Base-by-base conservation (phyloP, 2,113 vertebrate genomes). In the Lophochroa leadbeateri region DNA sequence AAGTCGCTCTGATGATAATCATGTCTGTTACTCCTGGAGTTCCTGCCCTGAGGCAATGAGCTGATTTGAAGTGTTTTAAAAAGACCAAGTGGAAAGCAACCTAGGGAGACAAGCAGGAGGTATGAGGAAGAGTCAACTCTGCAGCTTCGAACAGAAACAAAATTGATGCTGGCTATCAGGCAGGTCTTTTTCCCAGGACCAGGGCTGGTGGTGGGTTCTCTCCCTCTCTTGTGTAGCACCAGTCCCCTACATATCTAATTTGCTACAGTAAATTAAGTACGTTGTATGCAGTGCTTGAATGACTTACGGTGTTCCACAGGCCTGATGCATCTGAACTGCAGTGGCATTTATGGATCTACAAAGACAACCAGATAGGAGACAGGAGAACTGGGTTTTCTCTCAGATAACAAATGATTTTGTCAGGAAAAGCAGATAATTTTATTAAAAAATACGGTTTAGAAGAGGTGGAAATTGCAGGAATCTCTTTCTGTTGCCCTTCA, bases 231-330 rank as follows among this genome's bases (percentile, higher is more conserved):
- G 25, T 37, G 41, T 18, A 76, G 25, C 57, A 19, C 25, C 14
- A 4, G 33, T 21, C 6, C 17, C 24, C 47, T 11, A 2, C 47
- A 13, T 13, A n/a, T 0, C 27, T 67, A 24, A 6, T 46, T 28
- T 55, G 23, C 39, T 58, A 41, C 7, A 0, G 9, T 44, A 65
- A 77, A 88, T 52, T n/a, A 46, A n/a, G 10, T 19, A 0, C 4
- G 19, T 28, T 29, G 6, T 19, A 17, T 1, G 9, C 57, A 39
- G 7, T 24, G 46, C 43, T 57, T 49, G 49, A n/a, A 28, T 27
- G 43, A 47, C 29, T 23, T 25, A 9, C 6, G 31, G 5, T 12
- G 7, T 46, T 46, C 52, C 61, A 24, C 37, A 67, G 37, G 53
- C 17, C 10, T 8, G 15, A 21, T 17, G 37, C 11, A n/a, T 13